Base-by-base conservation (phyloP, 1,140 invertebrate genomes). In the Holcopasites calliopsidis region DNA sequence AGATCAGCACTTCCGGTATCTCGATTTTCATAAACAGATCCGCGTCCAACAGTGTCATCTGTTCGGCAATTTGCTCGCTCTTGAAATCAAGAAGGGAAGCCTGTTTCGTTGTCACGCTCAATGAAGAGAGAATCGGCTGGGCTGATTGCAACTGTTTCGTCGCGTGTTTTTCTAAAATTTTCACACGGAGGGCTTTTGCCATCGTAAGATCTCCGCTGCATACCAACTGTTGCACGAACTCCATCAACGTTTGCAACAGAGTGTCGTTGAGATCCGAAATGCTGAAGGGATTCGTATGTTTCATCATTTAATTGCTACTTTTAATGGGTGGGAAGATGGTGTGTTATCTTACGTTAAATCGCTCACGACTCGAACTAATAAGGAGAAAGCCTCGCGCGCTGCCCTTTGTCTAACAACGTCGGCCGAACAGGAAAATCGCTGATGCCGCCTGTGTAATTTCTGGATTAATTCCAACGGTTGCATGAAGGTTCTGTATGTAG, bases 11-110 rank as follows among this genome's bases (percentile, higher is more conserved):
- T 92, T 99, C 99, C 1, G 98, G 97, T 84, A 98, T 97, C 90
- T 99, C 98, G 85, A 99, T 98, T 88, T 97, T 97, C 90, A 97
- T 95, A 90, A 99, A 99, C 28, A 99, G 92, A 83, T 99, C 96
- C 0, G 98, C 96, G 91, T 99, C 99, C 23, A 99, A 89, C 18
- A 99, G 88, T 0, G 99, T 99, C 98, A 99, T 99, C 93, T 99
- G 99, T 90, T 99, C 98, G 5, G 99, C 99, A 38, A 97, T 94
- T 73, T 96, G 95, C 86, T 96, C 95, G 23, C 98, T 96, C 90
- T 99, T 99, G 88, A 99, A 98, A 89, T 98, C 97, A 6, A 99
- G 90, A 21, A 99, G 90, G 2, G 95, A 95, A 33, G 94, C 94
- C 80, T 94, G 93, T 49, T 95, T 95, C 1, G 91, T 92, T 23